phyloP scores from a whole-genome alignment of 2,888 invertebrate species.

The Tachystola acroxantha region DNA sequence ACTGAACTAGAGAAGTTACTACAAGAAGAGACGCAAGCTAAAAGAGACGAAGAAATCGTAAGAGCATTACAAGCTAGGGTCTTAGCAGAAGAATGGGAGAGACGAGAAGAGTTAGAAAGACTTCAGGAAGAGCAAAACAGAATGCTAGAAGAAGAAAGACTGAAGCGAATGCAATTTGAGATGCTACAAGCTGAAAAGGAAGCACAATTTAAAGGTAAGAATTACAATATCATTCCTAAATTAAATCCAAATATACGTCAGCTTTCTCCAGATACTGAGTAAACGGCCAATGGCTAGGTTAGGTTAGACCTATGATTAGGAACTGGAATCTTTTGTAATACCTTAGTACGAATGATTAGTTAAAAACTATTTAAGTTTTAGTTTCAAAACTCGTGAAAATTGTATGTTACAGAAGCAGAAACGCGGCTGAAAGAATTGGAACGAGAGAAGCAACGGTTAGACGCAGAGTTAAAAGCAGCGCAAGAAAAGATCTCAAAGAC shows the following conservation, averaged over 20 bases:
- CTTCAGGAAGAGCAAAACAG: conserved; percentile 87
- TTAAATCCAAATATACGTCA: too few relatives aligned
- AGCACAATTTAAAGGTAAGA: conserved; percentile 80
- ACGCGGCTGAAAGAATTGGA: conserved; percentile 83
- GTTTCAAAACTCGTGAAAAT: neutral
- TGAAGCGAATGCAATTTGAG: conserved; percentile 87
- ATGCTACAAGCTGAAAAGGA: conserved; percentile 84
- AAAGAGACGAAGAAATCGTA: conserved; percentile 90
- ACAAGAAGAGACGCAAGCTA: conserved; percentile 90
- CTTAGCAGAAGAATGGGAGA: conserved; percentile 90
- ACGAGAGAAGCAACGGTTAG: conserved; percentile 82
- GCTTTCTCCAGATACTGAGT: too few relatives aligned
- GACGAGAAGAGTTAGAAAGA: conserved; percentile 87
- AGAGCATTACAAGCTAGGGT: conserved; percentile 84
- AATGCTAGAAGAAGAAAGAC: conserved; percentile 85
- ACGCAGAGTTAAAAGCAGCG: conserved; percentile 83
- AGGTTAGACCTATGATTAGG: too few relatives aligned
- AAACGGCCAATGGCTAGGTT: too few relatives aligned
- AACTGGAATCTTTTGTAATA: too few relatives aligned
- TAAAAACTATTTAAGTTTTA: too few relatives aligned
- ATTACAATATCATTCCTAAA: too few relatives aligned
- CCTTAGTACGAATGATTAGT: too few relatives aligned
- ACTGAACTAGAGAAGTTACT: conserved; percentile 83
- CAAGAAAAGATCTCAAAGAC: conserved; percentile 83
- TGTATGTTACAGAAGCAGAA: conserved; percentile 80